Base-by-base conservation (phyloP, 2,113 vertebrate genomes). In the Atractosteus spatula region DNA sequence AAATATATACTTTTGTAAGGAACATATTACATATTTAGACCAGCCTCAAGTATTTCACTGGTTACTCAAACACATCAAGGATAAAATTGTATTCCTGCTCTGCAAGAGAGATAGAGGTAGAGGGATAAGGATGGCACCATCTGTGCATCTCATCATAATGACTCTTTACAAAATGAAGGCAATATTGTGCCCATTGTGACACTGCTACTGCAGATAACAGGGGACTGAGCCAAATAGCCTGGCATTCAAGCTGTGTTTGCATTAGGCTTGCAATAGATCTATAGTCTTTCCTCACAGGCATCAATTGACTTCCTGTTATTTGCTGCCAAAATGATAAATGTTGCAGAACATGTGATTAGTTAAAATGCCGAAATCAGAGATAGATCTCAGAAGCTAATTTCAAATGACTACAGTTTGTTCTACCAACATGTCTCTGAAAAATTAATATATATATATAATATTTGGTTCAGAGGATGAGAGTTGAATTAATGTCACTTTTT, bases 91-190 rank as follows among this genome's bases (percentile, higher is more conserved):
- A 1, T 51, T 51, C 2, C 47, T 51, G 10, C 47, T 51, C 47
- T 51, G 47, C 47, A 51, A 82, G 51, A 61, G 54, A 74, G n/a
- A 70, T 13, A 77, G 69, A 57, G 54, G 65, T 54, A 57, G 43
- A 41, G 74, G 74, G 69, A 73, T 72, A 67, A 56, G 41, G 56
- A 68, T n/a, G 41, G 12, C 68, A 42, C 69, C 69, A 62, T 61
- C 69, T 70, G 69, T 47, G 69, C 57, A 4, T n/a, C 56, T 59
- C 57, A 6, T 59, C 57, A 59, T 6, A 59, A 59, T 59, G 57
- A 59, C 57, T 59, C 14, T 59, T 11, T 11, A 59, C 10, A 59
- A 59, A 14, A 8, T 59, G 57, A 59, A 59, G n/a, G 57, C 57
- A n/a, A 59, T 59, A 59, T 59, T 59, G 57, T 59, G n/a, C 57